Conservation (phyloP, 2,797 vertebrate genomes). For the Pangasius djambal region DNA sequence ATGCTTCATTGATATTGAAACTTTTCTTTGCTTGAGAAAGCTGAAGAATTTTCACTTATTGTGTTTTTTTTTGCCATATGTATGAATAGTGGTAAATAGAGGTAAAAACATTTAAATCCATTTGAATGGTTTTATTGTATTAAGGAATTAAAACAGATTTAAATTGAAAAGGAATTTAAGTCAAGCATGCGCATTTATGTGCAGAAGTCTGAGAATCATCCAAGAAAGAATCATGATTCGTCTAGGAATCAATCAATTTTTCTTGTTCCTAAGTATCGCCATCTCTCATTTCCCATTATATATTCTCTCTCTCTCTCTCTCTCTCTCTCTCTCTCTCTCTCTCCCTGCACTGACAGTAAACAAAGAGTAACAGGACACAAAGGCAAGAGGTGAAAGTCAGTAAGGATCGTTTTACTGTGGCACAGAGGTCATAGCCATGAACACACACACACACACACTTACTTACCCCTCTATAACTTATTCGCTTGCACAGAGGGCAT, state of each 20-base stretch:
- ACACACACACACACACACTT: conserved; percentile 37
- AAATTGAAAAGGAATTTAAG: background rate
- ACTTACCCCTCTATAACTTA: conserved; percentile 46
- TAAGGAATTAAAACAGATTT: background rate
- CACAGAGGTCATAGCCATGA: conserved; percentile 34
- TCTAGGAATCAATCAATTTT: background rate
- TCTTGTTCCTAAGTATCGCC: background rate
- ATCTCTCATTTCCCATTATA: no score
- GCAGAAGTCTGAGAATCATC: background rate
- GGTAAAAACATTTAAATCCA: background rate
- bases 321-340: background rate
- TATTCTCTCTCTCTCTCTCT: background rate
- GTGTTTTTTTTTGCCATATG: background rate
- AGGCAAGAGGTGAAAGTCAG: conserved; percentile 24
- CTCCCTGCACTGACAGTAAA: conserved; percentile 11
- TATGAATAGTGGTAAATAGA: background rate
- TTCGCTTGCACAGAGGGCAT: conserved; percentile 33
- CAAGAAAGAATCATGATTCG: background rate
- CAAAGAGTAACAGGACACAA: conserved; percentile 18
- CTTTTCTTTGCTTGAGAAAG: background rate
- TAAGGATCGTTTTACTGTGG: conserved; percentile 21
- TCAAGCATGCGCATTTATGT: background rate
- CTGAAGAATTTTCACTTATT: no score
- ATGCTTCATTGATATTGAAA: background rate
- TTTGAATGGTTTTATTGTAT: background rate